Evolutionary conservation across 35 echinoderm and acorn worm species (phyloP), one percentile per base, ranked within the genome.

Genomic region (Holothuria glaberrima): DNA sequence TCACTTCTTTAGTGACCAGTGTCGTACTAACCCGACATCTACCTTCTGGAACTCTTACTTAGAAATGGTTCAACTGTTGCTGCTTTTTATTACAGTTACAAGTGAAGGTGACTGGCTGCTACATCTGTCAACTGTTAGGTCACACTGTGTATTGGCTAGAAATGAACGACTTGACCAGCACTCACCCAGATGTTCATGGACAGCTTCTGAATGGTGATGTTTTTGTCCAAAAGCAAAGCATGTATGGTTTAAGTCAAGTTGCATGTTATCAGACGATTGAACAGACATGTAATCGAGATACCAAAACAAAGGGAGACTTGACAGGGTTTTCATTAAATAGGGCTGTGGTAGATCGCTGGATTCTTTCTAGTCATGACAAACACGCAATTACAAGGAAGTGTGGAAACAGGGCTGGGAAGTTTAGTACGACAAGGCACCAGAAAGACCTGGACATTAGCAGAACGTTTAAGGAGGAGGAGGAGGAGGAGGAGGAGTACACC

Each of bases 231-330:
- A 54, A 86, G 17, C 83, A 95, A 50, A 67, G 58, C 5, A 24
- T 57, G 6, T 48, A 84, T 75, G 89, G 82, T 7, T 92, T 95
- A 68, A 25, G 71, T 30, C 19, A 70, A 25, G 54, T 92, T 21
- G 35, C 94, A 28, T 88, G 86, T 69, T 90, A 95, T 80, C 86
- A 90, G 46, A 32, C 58, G 12, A 95, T 90, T 59, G 90, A 94
- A 61, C 76, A 95, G 59, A 95, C 88, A 32, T 34, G 63, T 32
- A 87, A 94, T 59, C 75, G 82, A 30, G 89, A 91, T 32, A 48
- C 81, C 1, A 90, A 94, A 29, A 34, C 82, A 79, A 90, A 71
- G 56, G 92, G 88, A 34, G 92, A 72, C 26, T 16, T 94, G 26
- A 88, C 25, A 50, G 93, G 93, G 33, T 88, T 88, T 89, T 89